Base-by-base conservation (phyloP, 2,113 vertebrate species). In the Engraulis encrasicolus region DNA sequence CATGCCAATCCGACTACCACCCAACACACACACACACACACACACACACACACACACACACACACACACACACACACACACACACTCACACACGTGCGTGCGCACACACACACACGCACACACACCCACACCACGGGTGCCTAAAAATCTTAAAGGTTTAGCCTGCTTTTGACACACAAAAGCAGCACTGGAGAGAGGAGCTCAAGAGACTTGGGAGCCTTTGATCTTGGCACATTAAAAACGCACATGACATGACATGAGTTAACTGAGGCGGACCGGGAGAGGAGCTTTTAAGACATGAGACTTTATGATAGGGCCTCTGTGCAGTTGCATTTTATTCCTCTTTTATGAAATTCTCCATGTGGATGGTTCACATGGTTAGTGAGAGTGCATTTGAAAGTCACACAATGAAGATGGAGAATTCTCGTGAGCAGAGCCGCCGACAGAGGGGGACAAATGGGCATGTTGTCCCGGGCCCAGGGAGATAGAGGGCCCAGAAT, bases 131-230 rank as follows among this genome's bases (percentile, higher is more conserved):
- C n/a, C n/a, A n/a, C n/a, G n/a, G 50, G 58, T 19, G 20, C 77
- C 81, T 23, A 36, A 74, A 66, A 66, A 84, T 83, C 83, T 80
- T 82, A 82, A 80, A 31, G 83, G 78, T 84, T 88, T 84, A 84
- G 82, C 85, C 48, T 34, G 58, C 81, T 79, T 78, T 79, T 79
- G 31, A 34, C 66, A 74, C 66, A 14, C 66, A 15, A 12, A 45
- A 12, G 83, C 52, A 54, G 61, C 78, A 52, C 74, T 6, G 50
- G 50, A 27, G 7, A 45, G 52, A 45, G 34, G 52, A 45, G 34
- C 37, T 84, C 52, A 61, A 74, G 15, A 12, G 23, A 14, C 36
- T 31, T 18, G 7, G 20, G n/a, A n/a, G n/a, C n/a, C 54, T 36
- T 20, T 82, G 81, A 52, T 77, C 58, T 50, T 31, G 7, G 34